phyloP scores from a whole-genome alignment of 2,113 vertebrate genomes.

The Dermatemys mawii region DNA sequence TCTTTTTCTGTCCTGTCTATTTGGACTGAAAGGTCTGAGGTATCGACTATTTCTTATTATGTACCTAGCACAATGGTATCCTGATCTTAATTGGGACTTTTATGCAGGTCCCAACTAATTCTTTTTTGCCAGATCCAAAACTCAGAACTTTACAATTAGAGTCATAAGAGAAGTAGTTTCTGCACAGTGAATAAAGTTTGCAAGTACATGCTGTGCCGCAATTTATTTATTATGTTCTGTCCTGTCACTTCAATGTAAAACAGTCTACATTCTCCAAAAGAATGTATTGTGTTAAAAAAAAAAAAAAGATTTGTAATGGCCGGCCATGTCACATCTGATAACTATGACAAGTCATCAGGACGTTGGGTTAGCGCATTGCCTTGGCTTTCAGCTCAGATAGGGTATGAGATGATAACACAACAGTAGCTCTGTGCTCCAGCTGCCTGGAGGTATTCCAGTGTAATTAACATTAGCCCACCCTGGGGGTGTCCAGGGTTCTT shows the following conservation, averaged over 20 bases:
- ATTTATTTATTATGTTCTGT: neutral
- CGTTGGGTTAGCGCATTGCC: accelerated
- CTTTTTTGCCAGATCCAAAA: neutral
- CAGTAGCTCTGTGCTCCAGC: neutral
- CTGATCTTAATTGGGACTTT: neutral
- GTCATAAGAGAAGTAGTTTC: neutral
- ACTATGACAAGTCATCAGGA: neutral
- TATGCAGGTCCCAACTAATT: neutral
- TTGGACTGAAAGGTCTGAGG: neutral
- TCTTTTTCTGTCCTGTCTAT: neutral
- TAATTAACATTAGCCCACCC: neutral
- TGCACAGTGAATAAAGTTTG: neutral
- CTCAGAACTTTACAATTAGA: accelerated
- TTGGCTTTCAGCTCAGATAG: neutral
- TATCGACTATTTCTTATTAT: neutral
- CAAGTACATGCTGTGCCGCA: neutral
- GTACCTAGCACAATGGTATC: neutral
- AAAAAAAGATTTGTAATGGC: neutral
- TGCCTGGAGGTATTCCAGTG: neutral
- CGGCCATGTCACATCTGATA: neutral
- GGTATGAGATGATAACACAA: neutral
- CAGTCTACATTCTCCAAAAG: neutral
- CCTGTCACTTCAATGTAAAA: neutral
- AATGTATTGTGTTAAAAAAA: accelerated
- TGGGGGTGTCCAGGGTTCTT: neutral